Evolutionary conservation across 2,113 vertebrate genomes (phyloP).

Genomic region (Dryoscopus gambensis): DNA sequence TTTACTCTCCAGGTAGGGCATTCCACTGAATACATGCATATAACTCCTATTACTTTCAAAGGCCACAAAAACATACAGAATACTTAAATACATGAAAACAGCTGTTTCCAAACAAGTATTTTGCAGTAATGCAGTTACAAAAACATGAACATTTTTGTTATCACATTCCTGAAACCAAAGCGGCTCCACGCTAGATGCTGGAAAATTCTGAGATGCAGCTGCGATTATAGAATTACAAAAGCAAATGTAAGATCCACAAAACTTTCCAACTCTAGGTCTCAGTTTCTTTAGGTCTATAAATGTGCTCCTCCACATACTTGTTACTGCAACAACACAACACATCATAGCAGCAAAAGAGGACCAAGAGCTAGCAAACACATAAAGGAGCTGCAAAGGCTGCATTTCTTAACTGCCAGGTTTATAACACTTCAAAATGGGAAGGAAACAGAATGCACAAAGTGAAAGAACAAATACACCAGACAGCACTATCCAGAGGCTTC

Average conservation of each 20-base stretch:
- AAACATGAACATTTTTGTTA: neutral
- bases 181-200: neutral
- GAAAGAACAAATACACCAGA: neutral
- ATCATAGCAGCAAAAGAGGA: neutral
- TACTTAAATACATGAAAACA: neutral
- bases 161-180: neutral
- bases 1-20: neutral
- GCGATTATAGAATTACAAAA: neutral
- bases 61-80: neutral
- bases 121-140: neutral
- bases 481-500: neutral
- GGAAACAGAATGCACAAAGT: neutral
- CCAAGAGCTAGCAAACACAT: neutral
- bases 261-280: neutral
- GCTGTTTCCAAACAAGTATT: neutral
- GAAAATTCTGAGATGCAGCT: neutral
- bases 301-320: neutral
- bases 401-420: neutral
- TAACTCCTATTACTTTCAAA: neutral
- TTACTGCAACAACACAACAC: neutral
- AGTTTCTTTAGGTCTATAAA: neutral
- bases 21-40: neutral
- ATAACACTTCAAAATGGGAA: neutral
- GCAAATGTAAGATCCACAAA: neutral
- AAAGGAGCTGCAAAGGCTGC: neutral